Base-by-base conservation (phyloP, 2,888 invertebrate genomes). In the Argynnis bischoffii region DNA sequence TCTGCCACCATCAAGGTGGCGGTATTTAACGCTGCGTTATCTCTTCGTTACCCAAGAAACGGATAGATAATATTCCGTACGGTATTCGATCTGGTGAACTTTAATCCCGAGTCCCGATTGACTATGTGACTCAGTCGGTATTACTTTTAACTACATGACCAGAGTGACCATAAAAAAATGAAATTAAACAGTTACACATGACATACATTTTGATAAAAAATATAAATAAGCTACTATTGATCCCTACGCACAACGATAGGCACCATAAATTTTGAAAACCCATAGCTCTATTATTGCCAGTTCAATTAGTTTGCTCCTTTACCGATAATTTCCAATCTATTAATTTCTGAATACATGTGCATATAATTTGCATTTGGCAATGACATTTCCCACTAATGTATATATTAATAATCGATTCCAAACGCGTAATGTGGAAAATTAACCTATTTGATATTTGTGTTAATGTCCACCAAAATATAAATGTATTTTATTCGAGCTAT, bases 311-410 rank as follows among this genome's bases (percentile, higher is more conserved):
- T 41, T 51, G 56, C 66, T 41, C 46, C 56, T 56, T 53, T 54
- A 48, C 47, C 61, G 53, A 61, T 53, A 57, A 56, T 63, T 61
- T 69, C 66, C 69, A 66, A 61, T 63, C 59, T 54, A 66, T 63
- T 67, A 63, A 60, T 69, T 64, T 46, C 50, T 55, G 56, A 54
- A 55, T 59, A 67, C 57, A 35, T 56, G 67, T 53, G 55, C 56
- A 47, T 21, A 50, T 46, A 54, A 67, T 69, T 64, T 63, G 69
- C 64, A 67, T 69, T 47, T 31, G 50, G 55, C 51, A 60, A 59
- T 61, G 60, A 51, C 66, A 57, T 54, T 48, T 53, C 53, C 21
- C 18, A 16, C n/a, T 65, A 65, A 65, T 53, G 53, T 46, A 41
- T 46, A 21, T 15, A 11, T 41, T 41, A 65, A 65, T 65, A 53